Evolutionary conservation across 2,888 invertebrate species (phyloP).

Genomic region (Vanessa cardui): DNA sequence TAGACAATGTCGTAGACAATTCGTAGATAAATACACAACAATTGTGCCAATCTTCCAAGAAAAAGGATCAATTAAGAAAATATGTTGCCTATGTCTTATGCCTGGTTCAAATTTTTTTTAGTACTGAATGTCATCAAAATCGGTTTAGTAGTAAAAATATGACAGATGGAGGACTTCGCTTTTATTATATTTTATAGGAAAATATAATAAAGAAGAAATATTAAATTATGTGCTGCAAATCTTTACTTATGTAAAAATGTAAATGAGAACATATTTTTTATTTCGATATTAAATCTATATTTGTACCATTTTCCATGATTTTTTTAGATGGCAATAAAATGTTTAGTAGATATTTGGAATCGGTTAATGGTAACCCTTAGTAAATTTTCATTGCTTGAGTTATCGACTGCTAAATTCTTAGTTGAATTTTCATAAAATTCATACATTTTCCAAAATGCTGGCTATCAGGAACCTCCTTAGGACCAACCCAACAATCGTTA

Average conservation of each 20-base stretch:
- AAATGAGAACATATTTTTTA: background rate
- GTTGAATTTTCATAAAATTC: constrained; percentile 33
- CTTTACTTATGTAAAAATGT: background rate
- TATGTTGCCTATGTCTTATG: too few species aligned
- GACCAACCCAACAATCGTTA: constrained; percentile 58
- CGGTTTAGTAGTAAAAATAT: too few species aligned
- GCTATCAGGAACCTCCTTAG: constrained; percentile 63
- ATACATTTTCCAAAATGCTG: constrained; percentile 58
- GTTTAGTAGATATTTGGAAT: background rate
- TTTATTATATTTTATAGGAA: too few species aligned
- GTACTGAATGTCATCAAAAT: too few species aligned
- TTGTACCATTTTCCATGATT: background rate
- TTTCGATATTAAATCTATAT: background rate
- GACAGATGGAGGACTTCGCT: too few species aligned
- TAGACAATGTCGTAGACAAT: too few species aligned
- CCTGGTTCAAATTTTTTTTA: too few species aligned
- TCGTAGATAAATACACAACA: too few species aligned
- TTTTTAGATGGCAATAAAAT: constrained; percentile 15
- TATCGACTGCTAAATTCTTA: background rate
- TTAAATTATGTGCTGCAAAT: background rate
- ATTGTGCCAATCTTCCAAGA: too few species aligned
- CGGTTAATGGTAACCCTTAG: background rate
- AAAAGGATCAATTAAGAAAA: too few species aligned
- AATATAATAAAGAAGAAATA: too few species aligned
- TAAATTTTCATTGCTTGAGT: constrained; percentile 3